A percentile compares a stretch with the other conserved stretches of the same genome.
Conservation (phyloP, 2,113 vertebrate species). For the Nestor notabilis region DNA sequence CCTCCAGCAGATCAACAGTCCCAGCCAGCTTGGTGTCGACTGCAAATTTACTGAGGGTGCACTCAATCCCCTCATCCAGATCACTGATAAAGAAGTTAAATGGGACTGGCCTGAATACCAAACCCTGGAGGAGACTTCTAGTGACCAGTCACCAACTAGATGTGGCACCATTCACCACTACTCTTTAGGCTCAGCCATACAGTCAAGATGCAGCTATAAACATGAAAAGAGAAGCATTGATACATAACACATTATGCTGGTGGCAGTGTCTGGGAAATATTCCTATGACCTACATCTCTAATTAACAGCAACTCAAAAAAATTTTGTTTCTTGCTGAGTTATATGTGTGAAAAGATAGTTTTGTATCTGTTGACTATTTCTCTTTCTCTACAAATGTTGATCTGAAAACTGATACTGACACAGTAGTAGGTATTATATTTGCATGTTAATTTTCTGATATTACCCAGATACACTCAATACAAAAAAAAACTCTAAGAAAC, state of each 20-base stretch:
- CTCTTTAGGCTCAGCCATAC: neutral
- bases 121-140: neutral
- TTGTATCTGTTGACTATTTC: neutral
- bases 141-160: neutral
- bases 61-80: neutral
- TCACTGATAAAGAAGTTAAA: neutral
- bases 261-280: neutral
- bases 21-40: neutral
- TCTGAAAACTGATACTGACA: neutral
- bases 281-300: neutral
- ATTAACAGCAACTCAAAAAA: neutral
- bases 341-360: neutral
- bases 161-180: neutral
- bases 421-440: rapidly evolving
- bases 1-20: neutral
- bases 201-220: neutral
- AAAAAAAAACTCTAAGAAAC: neutral
- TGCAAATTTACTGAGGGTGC: neutral
- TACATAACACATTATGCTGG: neutral
- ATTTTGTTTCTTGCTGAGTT: neutral
- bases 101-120: neutral
- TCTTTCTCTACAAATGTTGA: neutral
- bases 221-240: neutral
- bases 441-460: neutral
- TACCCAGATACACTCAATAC: neutral